Percentiles rank a stretch among this genome's conserved stretches.
These are phyloP conservation scores for Chloebia gouldiae DNA, from an alignment of 2,113 vertebrate genomes.

Conservation along the genomic window DNA sequence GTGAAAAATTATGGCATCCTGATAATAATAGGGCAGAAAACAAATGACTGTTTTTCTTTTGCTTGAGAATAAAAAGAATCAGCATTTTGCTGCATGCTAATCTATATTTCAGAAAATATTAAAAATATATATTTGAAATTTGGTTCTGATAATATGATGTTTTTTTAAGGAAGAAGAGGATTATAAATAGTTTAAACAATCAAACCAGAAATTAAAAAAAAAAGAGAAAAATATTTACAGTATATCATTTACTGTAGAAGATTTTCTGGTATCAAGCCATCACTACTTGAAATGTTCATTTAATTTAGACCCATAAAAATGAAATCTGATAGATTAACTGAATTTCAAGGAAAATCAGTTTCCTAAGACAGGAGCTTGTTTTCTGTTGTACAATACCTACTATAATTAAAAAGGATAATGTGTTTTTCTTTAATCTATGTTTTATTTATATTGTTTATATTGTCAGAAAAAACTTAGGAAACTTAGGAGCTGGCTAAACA, in stretches of 20 bases:
- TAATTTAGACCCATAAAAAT: not conserved
- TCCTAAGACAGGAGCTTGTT: not conserved
- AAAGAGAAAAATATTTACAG: not conserved
- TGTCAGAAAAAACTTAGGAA: not conserved
- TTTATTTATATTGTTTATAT: not conserved
- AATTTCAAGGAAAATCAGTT: not conserved
- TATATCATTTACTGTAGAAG: not conserved
- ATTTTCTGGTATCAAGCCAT: not conserved
- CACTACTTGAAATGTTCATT: not conserved
- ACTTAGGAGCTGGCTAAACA: not conserved
- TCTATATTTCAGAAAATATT: not conserved
- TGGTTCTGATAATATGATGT: not conserved
- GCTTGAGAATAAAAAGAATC: not conserved
- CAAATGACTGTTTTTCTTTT: not conserved
- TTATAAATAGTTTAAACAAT: not conserved
- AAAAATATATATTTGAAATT: not conserved
- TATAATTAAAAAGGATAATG: not conserved
- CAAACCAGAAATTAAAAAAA: not conserved
- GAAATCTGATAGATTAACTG: not conserved
- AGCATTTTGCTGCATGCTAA: not conserved
- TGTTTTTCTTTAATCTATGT: not conserved
- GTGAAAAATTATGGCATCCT: not conserved
- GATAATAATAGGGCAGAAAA: not conserved
- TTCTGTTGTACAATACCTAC: not conserved
- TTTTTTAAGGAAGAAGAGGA: not conserved